phyloP scores from a whole-genome alignment of 2,888 invertebrate species.

The Plebejus anna region DNA sequence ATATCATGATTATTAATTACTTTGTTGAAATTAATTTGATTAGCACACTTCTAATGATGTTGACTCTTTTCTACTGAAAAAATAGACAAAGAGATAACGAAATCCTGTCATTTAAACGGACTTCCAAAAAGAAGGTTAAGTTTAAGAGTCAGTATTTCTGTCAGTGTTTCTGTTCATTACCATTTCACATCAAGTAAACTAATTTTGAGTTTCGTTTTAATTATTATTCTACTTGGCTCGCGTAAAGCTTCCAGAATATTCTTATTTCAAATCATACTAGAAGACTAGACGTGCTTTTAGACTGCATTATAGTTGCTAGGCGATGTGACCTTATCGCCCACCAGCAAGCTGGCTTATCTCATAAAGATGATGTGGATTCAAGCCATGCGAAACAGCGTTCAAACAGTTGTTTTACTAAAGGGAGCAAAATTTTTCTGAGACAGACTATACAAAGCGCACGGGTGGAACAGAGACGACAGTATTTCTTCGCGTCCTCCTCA shows the following conservation, averaged over 20 bases:
- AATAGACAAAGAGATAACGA: no score
- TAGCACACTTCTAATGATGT: no score
- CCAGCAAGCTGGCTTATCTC: slow-evolving; percentile 10
- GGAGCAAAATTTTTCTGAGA: neutral
- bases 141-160: no score
- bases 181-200: no score
- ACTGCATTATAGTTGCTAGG: neutral
- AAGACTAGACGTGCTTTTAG: neutral
- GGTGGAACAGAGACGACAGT: neutral
- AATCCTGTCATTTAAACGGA: no score
- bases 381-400: slow-evolving; percentile 17
- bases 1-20: no score
- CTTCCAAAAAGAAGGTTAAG: no score
- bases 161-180: no score
- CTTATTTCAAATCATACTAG: neutral
- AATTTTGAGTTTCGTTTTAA: no score
- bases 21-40: no score
- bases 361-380: slow-evolving; percentile 18
- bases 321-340: slow-evolving; percentile 1
- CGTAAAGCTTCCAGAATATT: neutral
- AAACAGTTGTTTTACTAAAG: slow-evolving; percentile 22
- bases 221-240: no score
- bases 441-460: neutral
- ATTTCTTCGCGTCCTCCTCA: neutral
- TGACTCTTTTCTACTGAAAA: no score